A percentile compares a stretch with the other conserved stretches of the same genome.
phyloP scores from a whole-genome alignment of 2,888 invertebrate species.

The Brachyptera risi region DNA sequence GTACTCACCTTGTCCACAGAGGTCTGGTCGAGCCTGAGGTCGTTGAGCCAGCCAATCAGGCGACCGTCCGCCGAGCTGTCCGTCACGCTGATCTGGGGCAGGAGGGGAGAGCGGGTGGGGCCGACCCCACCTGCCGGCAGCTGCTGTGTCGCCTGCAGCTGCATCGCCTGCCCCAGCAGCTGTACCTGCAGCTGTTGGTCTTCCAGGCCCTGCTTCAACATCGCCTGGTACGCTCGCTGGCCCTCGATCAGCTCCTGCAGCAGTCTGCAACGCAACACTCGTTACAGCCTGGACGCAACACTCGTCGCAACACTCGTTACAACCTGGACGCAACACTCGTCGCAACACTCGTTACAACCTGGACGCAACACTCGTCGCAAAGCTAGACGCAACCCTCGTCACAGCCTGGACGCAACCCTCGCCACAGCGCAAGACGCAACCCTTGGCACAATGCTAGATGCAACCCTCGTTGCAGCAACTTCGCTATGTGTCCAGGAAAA shows the following conservation, averaged over 20 bases:
- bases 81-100: conserved; percentile 42
- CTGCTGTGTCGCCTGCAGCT: conserved; percentile 38
- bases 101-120: conserved; percentile 33
- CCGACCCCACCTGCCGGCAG: not conserved
- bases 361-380: too few species aligned
- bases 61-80: conserved; percentile 46
- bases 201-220: conserved; percentile 65
- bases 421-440: too few species aligned
- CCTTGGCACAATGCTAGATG: too few species aligned
- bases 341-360: too few species aligned
- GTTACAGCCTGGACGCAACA: too few species aligned
- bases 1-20: conserved; percentile 60
- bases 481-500: too few species aligned
- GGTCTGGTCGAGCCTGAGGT: conserved; percentile 62
- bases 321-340: too few species aligned
- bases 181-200: conserved; percentile 63
- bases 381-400: too few species aligned
- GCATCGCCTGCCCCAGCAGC: conserved; percentile 50
- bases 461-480: too few species aligned
- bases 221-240: conserved; percentile 66
- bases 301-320: too few species aligned
- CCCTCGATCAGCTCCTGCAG: conserved; percentile 71
- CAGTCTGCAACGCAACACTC: conserved; percentile 48
- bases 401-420: too few species aligned
- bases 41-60: conserved; percentile 68